These are phyloP conservation scores for Atractosteus spatula DNA, from an alignment of 2,113 vertebrate genomes.

Conservation along the genomic window DNA sequence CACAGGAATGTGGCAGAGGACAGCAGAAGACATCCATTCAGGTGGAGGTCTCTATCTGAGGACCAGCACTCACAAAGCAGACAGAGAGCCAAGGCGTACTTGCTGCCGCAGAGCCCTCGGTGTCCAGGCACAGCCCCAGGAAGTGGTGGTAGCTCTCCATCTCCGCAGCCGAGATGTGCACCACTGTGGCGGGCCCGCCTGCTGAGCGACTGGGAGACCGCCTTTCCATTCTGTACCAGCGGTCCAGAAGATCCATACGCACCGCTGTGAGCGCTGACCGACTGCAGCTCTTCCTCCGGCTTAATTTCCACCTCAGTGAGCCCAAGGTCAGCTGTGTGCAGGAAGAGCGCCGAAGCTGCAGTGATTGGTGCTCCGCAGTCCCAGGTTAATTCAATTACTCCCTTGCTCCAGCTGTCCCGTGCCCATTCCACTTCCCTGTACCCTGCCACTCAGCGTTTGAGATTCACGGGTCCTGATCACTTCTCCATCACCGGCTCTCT, in stretches of 20 bases:
- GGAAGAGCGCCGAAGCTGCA: no score
- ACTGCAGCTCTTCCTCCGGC: no score
- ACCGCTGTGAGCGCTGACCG: no score
- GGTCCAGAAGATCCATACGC: neutral
- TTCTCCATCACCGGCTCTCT: no score
- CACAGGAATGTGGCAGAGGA: neutral
- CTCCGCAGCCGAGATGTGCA: constrained; percentile 80
- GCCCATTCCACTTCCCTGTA: no score
- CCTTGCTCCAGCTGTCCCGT: no score
- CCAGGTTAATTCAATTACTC: no score
- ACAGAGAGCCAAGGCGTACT: constrained; percentile 55
- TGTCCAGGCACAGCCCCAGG: constrained; percentile 66
- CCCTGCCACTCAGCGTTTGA: no score
- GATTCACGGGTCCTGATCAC: no score
- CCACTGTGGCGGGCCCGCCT: constrained; percentile 66
- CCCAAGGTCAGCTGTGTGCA: no score
- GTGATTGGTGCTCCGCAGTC: no score
- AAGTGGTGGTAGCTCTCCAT: constrained; percentile 83
- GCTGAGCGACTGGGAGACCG: constrained; percentile 43
- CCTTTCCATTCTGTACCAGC: constrained; percentile 35
- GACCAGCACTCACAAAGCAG: constrained; percentile 4
- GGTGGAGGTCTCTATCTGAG: constrained; percentile 13
- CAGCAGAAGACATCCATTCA: neutral
- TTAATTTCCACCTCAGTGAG: no score
- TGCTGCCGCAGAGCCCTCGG: constrained; percentile 56